phyloP scores from a whole-genome alignment of 2,888 invertebrate species.

The Pristionchus maxplancki region DNA sequence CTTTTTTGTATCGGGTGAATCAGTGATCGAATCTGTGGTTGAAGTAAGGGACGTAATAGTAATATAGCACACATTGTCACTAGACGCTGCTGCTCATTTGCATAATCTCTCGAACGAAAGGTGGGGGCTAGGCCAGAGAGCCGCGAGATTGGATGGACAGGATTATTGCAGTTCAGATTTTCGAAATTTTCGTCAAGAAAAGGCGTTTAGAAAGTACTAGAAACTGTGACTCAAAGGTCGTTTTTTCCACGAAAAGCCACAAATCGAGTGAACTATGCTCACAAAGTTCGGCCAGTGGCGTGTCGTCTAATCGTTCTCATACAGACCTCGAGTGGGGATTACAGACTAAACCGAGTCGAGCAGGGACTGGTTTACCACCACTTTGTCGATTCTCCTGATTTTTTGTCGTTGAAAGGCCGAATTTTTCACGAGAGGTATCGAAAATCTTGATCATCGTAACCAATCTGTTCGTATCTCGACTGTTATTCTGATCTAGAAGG shows the following conservation, averaged over 20 bases:
- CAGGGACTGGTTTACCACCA: background rate
- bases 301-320: background rate
- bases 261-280: constrained; percentile 9
- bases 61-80: background rate
- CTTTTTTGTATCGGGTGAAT: background rate
- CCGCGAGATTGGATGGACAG: background rate
- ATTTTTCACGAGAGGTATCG: background rate
- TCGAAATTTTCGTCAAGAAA: background rate
- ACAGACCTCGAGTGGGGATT: background rate
- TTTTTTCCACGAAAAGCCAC: no score
- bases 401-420: background rate
- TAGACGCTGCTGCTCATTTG: background rate
- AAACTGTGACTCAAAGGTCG: no score
- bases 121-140: background rate
- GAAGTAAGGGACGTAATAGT: background rate
- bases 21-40: background rate
- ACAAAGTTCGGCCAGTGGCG: background rate
- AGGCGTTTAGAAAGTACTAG: background rate
- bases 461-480: no score
- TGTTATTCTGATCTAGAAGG: no score
- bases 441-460: no score
- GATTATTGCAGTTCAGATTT: background rate
- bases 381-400: background rate
- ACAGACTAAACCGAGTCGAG: background rate
- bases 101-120: background rate